Conservation (phyloP, 2,797 vertebrate species). For the Linurgus olivaceus region DNA sequence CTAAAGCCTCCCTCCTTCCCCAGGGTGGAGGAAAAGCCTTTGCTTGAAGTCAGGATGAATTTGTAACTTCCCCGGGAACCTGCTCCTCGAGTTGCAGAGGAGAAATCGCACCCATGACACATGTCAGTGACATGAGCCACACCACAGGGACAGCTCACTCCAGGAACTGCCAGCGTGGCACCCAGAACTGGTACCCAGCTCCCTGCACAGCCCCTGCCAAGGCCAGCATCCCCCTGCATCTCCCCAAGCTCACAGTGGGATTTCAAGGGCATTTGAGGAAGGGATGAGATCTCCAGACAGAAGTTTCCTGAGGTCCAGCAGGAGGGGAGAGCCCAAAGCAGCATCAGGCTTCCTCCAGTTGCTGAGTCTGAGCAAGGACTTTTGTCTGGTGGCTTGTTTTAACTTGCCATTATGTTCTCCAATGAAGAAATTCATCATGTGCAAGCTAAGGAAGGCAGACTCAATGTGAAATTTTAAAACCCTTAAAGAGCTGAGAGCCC, state of each 20-base stretch:
- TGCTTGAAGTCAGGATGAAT: not conserved
- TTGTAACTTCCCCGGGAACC: not conserved
- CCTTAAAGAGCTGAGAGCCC: slow-evolving; percentile 37
- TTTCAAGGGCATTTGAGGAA: not conserved
- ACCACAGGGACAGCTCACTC: not conserved
- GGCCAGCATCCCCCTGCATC: not conserved
- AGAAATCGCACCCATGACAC: not conserved
- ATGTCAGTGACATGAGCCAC: not conserved
- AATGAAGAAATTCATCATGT: slow-evolving; percentile 16
- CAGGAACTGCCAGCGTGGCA: fast-evolving
- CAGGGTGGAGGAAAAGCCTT: not conserved
- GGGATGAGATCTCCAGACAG: not conserved
- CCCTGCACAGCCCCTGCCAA: not conserved
- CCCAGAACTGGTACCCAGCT: not conserved
- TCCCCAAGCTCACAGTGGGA: not conserved
- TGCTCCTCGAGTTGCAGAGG: not conserved
- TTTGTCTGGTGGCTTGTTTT: not conserved
- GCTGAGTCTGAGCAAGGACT: not conserved
- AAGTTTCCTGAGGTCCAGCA: not conserved
- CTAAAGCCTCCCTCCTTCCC: slow-evolving; percentile 15
- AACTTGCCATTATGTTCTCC: slow-evolving; percentile 15
- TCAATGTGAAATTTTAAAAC: slow-evolving; percentile 54
- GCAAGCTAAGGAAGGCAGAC: slow-evolving; percentile 18
- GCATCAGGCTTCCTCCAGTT: not conserved
- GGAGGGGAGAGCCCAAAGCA: not conserved